Percentiles rank a stretch among this genome's conserved stretches.
phyloP scores from a whole-genome alignment of 2,888 invertebrate genomes.

The Luffia ferchaultella region DNA sequence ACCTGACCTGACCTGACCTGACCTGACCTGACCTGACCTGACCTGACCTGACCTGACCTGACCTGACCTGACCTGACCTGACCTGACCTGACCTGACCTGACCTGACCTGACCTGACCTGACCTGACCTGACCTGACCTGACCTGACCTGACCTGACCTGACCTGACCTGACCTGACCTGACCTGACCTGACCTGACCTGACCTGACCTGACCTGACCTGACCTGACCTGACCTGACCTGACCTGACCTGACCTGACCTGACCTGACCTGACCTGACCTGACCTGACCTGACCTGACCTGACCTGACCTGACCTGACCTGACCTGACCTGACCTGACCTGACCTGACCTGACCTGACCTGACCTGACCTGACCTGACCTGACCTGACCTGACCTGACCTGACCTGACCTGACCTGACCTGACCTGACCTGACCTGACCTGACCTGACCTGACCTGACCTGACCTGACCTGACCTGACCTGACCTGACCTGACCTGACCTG shows the following conservation, averaged over 20 bases:
- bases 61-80: constrained; percentile 1
- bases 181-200: constrained; percentile 1
- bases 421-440: constrained; percentile 3
- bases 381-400: constrained; percentile 2
- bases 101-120: constrained; percentile 1
- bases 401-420: constrained; percentile 3
- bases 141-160: background rate
- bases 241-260: constrained; percentile 1
- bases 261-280: constrained; percentile 1
- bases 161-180: background rate
- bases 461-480: constrained; percentile 21
- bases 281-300: constrained; percentile 1
- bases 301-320: constrained; percentile 1
- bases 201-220: constrained; percentile 1
- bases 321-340: constrained; percentile 1
- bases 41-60: constrained; percentile 1
- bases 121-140: background rate
- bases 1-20: constrained; percentile 1
- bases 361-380: constrained; percentile 1
- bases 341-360: constrained; percentile 1
- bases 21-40: constrained; percentile 1
- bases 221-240: constrained; percentile 1
- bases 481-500: constrained; percentile 21
- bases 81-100: constrained; percentile 1
- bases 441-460: constrained; percentile 11